Evolutionary conservation across 2,888 invertebrate species (phyloP), one percentile per base, ranked within the genome.

Genomic region (Drosophila suboccidentalis): DNA sequence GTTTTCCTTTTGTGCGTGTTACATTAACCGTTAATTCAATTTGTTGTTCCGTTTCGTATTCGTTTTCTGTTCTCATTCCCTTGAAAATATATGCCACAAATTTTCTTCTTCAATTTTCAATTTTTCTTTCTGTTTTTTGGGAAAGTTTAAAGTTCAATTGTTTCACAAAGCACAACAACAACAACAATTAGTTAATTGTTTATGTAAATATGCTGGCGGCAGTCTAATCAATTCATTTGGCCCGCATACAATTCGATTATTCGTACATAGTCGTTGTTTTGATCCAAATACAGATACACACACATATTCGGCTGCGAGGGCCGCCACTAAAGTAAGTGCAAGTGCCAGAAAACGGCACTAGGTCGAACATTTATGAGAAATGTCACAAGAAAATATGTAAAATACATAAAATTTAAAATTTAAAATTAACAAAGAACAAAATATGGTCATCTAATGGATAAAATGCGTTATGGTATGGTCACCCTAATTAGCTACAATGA

Each of bases 1-100:
- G 36, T 26, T 26, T 26, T 5, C 13, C 32, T 29, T 34, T 39
- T 53, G 59, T 58, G 76, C 53, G 72, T 73, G 59, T 82, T 83
- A 82, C 82, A 73, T 75, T 80, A 63, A 75, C 67, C 71, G 82
- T 69, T 85, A 87, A 83, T 85, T 83, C 72, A 85, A 83, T 83
- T 83, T 84, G 72, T 55, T 50, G 17, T 49, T 50, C 53, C 51
- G 36, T 61, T 34, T 46, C n/a, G 32, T 38, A 26, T 34, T 43
- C 38, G 4, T 41, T 5, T 73, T 17, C 22, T 41, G 11, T 73
- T 17, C 22, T 17, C 50, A 41, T 57, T 55, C 54, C 60, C 68
- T 64, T 43, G 54, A 54, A 66, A 36, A 53, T 36, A 32, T 39
- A 34, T 62, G 11, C 55, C 55, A 19, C 55, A 34, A 34, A 34